Conservation (phyloP, 1,140 invertebrate genomes). For the Drosophila rhopaloa region DNA sequence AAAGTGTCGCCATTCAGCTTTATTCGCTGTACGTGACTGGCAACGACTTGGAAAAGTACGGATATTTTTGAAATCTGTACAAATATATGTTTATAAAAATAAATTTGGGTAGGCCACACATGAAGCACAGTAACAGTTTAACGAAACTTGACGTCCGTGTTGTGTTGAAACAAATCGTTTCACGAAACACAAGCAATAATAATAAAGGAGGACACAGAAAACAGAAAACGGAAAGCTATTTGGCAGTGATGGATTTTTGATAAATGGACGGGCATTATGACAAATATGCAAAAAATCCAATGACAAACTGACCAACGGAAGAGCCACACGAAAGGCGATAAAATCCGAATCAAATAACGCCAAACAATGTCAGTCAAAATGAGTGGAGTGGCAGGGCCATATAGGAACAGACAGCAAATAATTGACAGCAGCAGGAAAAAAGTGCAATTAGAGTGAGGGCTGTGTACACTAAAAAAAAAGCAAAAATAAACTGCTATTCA, state of each 20-base stretch:
- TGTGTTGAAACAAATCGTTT: slow-evolving; percentile 28
- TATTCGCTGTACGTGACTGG: slow-evolving; percentile 63
- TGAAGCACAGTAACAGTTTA: slow-evolving; percentile 20
- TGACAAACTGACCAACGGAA: slow-evolving; percentile 53
- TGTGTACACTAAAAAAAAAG: slow-evolving; percentile 14
- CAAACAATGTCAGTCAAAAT: slow-evolving; percentile 66
- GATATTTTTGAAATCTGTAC: slow-evolving; percentile 18
- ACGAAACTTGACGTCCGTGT: slow-evolving; percentile 12
- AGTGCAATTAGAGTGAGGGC: slow-evolving; percentile 64
- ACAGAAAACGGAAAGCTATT: slow-evolving; percentile 17
- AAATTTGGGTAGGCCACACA: slow-evolving; percentile 20
- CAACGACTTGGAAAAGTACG: slow-evolving; percentile 31
- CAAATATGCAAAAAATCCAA: slow-evolving; percentile 57
- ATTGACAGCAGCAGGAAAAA: slow-evolving; percentile 61
- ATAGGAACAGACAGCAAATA: slow-evolving; percentile 26
- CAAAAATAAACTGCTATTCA: neutral
- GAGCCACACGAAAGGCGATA: slow-evolving; percentile 38
- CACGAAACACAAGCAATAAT: slow-evolving; percentile 5
- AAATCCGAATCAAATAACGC: slow-evolving; percentile 71
- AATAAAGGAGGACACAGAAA: neutral
- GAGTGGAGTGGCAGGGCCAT: slow-evolving; percentile 19
- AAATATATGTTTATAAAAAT: slow-evolving; percentile 30
- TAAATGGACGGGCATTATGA: slow-evolving; percentile 63
- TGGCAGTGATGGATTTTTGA: slow-evolving; percentile 72
- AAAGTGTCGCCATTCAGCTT: slow-evolving; percentile 65